phyloP scores from a whole-genome alignment of 1,140 invertebrate species.

The Trichonephila clavipes region DNA sequence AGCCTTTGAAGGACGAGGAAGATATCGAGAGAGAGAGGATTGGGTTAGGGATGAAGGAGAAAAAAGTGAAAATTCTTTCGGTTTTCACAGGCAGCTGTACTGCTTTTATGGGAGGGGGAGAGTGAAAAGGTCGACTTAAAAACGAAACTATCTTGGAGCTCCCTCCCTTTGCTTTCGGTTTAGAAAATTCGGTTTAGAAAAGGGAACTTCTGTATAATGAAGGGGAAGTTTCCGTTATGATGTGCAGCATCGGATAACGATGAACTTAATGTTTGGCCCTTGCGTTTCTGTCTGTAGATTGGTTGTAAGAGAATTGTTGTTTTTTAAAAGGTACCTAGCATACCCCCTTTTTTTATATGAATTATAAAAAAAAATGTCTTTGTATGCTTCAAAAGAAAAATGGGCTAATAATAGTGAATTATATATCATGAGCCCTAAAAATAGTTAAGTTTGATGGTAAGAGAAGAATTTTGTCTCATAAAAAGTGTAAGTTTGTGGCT shows the following conservation, averaged over 20 bases:
- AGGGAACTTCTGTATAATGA: background rate
- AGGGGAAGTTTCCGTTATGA: background rate
- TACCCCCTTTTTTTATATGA: too few relatives aligned
- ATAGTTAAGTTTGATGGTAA: too few relatives aligned
- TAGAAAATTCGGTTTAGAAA: background rate
- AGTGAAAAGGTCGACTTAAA: background rate
- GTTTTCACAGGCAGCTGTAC: background rate
- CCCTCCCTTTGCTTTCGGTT: background rate
- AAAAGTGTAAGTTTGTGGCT: too few relatives aligned
- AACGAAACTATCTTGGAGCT: background rate
- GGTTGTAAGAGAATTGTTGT: too few relatives aligned
- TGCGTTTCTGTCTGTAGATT: too few relatives aligned
- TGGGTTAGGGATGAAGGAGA: background rate
- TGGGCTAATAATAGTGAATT: too few relatives aligned
- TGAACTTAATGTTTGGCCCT: too few relatives aligned
- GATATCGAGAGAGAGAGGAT: background rate
- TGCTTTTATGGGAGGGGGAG: background rate
- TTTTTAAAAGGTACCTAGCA: too few relatives aligned
- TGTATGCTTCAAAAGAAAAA: too few relatives aligned
- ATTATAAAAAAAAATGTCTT: too few relatives aligned
- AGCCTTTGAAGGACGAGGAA: background rate
- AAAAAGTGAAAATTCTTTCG: conserved; percentile 6
- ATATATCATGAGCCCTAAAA: too few relatives aligned
- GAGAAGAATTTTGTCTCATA: too few relatives aligned
- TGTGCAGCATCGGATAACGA: background rate